phyloP scores from a whole-genome alignment of 2,797 vertebrate species.

The Semaprochilodus insignis region DNA sequence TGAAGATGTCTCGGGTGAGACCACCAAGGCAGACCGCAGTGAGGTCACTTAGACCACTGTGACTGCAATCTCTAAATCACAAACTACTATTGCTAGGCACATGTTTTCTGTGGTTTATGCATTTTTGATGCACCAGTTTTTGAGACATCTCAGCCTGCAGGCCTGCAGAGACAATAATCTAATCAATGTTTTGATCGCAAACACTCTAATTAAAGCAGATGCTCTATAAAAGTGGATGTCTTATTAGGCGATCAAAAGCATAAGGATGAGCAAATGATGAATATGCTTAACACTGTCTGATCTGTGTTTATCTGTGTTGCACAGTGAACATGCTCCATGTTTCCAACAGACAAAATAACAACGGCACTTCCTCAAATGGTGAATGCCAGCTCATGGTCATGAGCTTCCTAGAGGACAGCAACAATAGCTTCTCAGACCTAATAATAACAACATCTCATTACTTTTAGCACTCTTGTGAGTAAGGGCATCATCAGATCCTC shows the following conservation, averaged over 20 bases:
- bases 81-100: not conserved
- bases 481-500: not conserved
- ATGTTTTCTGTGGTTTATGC: slow-evolving; percentile 4
- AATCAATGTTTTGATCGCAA: not conserved
- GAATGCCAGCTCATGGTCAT: slow-evolving; percentile 69
- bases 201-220: too few relatives aligned
- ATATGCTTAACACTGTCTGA: too few relatives aligned
- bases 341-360: not conserved
- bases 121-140: not conserved
- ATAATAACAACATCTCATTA: not conserved
- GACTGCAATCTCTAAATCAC: not conserved
- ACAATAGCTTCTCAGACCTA: not conserved
- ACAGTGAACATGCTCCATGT: not conserved
- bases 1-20: not conserved
- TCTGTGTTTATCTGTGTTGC: too few relatives aligned
- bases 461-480: not conserved
- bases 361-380: slow-evolving; percentile 26
- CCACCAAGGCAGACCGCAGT: slow-evolving; percentile 12
- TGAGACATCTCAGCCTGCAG: not conserved
- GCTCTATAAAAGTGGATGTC: not conserved
- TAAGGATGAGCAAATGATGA: too few relatives aligned
- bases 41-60: slow-evolving; percentile 9
- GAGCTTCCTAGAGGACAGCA: slow-evolving; percentile 41
- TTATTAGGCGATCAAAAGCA: not conserved
- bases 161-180: not conserved